Conservation (phyloP, 2,113 vertebrate species). For the Elaphurus davidianus region DNA sequence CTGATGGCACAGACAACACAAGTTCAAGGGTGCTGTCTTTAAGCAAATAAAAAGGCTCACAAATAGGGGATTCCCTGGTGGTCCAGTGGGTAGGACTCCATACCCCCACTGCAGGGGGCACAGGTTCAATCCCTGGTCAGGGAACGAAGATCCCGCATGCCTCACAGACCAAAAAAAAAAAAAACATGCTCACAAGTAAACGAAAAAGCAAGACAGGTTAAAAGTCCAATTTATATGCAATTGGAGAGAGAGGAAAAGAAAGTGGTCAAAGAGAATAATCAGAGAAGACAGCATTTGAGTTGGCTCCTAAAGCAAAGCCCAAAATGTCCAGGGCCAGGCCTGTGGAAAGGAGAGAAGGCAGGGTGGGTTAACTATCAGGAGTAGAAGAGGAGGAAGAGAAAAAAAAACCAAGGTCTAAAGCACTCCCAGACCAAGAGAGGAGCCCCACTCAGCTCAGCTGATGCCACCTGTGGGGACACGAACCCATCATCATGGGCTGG, state of each 20-base stretch:
- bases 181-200: neutral
- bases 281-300: neutral
- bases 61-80: neutral
- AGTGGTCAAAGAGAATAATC: neutral
- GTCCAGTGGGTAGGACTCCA: neutral
- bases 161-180: neutral
- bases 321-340: neutral
- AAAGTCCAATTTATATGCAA: neutral
- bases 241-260: neutral
- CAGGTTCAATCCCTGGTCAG: neutral
- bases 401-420: neutral
- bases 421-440: neutral
- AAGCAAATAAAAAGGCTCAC: neutral
- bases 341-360: neutral
- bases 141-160: neutral
- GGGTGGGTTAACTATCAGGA: too few relatives aligned
- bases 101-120: neutral
- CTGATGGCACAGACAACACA: neutral
- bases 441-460: neutral
- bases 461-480: rapidly evolving
- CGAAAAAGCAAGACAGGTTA: neutral
- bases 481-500: neutral
- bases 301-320: neutral
- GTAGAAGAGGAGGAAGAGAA: rapidly evolving
- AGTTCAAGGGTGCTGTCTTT: neutral